A percentile compares a stretch with the other conserved stretches of the same genome.
Evolutionary conservation across 2,888 invertebrate species (phyloP).

Genomic region (Scrobipalpa costella): DNA sequence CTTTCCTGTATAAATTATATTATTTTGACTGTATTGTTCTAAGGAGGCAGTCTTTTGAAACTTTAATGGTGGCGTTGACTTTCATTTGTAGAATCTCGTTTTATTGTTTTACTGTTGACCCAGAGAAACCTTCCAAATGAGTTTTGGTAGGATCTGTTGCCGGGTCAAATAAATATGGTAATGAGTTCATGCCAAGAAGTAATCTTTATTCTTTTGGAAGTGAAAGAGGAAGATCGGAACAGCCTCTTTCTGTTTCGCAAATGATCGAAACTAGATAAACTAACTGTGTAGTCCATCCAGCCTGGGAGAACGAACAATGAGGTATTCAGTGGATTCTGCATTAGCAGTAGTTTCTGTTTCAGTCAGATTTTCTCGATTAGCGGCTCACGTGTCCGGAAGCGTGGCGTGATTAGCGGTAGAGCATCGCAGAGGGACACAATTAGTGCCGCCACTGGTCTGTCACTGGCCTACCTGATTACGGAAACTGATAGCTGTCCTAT

Average conservation of each 20-base stretch:
- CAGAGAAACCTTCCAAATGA: constrained; percentile 24
- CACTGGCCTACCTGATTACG: constrained; percentile 16
- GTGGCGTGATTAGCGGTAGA: constrained; percentile 19
- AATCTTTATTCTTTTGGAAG: too few relatives aligned
- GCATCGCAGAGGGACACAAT: constrained; percentile 15
- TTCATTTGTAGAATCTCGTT: constrained; percentile 61
- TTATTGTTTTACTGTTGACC: constrained; percentile 56
- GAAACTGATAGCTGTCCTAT: not conserved
- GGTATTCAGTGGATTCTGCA: not conserved
- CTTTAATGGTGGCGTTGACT: constrained; percentile 68
- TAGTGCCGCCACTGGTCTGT: constrained; percentile 19
- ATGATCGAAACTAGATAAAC: too few relatives aligned
- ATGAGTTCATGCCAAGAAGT: not conserved
- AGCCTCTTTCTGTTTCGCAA: too few relatives aligned
- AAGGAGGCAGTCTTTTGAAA: constrained; percentile 72
- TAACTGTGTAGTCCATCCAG: too few relatives aligned
- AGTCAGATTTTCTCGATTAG: constrained; percentile 14
- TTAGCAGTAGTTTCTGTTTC: not conserved
- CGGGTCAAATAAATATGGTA: not conserved
- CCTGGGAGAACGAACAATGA: too few relatives aligned
- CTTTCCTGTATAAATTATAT: constrained; percentile 80
- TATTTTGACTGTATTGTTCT: constrained; percentile 79
- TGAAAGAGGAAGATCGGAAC: too few relatives aligned
- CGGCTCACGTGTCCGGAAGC: constrained; percentile 12
- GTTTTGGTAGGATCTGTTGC: not conserved